Percentiles rank a stretch among this genome's conserved stretches.
phyloP scores from a whole-genome alignment of 92 coral and sea anemone genomes.

The Zoanthus gigantus region DNA sequence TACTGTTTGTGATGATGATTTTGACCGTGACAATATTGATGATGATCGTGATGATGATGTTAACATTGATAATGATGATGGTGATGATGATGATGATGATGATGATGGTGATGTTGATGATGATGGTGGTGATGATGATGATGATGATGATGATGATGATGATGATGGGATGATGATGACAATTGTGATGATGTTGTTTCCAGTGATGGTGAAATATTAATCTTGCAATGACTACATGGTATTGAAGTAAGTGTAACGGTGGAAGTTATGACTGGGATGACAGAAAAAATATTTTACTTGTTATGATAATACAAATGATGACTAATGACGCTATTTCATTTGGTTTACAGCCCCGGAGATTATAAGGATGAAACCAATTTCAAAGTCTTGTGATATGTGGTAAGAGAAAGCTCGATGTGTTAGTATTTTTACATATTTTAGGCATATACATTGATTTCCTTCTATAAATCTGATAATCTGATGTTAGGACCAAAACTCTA shows the following conservation, averaged over 20 bases:
- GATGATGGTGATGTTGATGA: background rate
- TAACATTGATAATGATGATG: background rate
- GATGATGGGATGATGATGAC: background rate
- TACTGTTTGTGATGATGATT: background rate
- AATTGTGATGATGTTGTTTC: background rate
- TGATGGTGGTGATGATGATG: background rate
- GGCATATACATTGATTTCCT: background rate
- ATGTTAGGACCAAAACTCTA: background rate
- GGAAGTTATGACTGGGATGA: background rate
- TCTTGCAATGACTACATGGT: background rate
- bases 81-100: background rate
- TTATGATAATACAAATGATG: background rate
- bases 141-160: background rate
- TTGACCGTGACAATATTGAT: background rate
- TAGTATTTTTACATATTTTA: background rate
- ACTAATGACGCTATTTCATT: background rate
- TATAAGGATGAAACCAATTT: slow-evolving; percentile 88
- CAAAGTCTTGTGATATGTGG: slow-evolving; percentile 93
- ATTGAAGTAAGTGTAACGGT: background rate
- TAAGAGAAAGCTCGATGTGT: slow-evolving; percentile 41
- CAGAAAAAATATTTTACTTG: background rate
- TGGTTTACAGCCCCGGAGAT: slow-evolving; percentile 89
- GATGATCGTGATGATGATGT: background rate
- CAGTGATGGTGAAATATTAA: background rate
- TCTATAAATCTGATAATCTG: background rate